phyloP scores from a whole-genome alignment of 2,797 vertebrate species.

The Danio jaintianensis region DNA sequence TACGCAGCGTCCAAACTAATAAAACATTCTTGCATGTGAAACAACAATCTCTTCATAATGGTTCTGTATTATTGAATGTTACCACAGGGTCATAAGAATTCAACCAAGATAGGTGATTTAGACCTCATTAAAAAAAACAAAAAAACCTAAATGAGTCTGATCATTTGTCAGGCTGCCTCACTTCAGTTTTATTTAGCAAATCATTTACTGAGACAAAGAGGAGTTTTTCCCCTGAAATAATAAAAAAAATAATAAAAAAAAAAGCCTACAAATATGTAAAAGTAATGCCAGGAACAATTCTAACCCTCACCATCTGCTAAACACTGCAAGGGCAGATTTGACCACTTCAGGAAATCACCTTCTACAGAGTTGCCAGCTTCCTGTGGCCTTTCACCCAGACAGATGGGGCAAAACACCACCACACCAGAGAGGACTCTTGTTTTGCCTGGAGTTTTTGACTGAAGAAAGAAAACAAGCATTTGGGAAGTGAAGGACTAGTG shows the following conservation, averaged over 20 bases:
- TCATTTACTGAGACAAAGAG: slow-evolving; percentile 34
- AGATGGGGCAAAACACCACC: slow-evolving; percentile 55
- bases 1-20: not conserved
- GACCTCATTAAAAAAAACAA: not conserved
- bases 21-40: not conserved
- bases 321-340: slow-evolving; percentile 24
- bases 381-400: slow-evolving; percentile 4
- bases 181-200: not conserved
- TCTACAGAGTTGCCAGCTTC: slow-evolving; percentile 27
- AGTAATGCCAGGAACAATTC: slow-evolving; percentile 5
- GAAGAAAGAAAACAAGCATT: slow-evolving; percentile 66
- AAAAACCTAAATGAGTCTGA: slow-evolving; percentile 5
- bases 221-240: slow-evolving; percentile 11
- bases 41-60: slow-evolving; percentile 12
- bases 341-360: slow-evolving; percentile 22
- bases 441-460: slow-evolving; percentile 70
- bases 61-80: slow-evolving; percentile 10
- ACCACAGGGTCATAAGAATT: not conserved
- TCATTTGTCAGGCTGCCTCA: not conserved
- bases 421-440: slow-evolving; percentile 56
- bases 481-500: slow-evolving; percentile 60
- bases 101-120: not conserved
- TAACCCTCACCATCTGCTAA: slow-evolving; percentile 46
- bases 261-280: not conserved
- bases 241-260: too few species aligned